phyloP scores from a whole-genome alignment of 2,888 invertebrate genomes.

The Caenorhabditis zanzibari region DNA sequence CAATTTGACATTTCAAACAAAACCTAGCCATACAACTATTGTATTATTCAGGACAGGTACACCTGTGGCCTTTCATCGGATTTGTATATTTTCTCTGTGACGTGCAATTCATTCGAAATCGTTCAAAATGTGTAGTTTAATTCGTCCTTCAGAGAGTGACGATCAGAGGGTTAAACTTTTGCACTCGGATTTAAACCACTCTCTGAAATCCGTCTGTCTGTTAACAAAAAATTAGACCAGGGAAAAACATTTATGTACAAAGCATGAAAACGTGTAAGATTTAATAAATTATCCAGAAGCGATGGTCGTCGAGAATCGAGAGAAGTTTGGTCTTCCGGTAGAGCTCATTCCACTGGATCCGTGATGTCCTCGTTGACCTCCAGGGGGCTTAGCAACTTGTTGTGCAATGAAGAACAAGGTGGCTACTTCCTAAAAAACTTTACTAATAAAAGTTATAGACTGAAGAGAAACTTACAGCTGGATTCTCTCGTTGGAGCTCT shows the following conservation, averaged over 20 bases:
- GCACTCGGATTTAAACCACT: neutral
- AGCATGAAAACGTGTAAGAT: slow-evolving; percentile 4
- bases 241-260: slow-evolving; percentile 47
- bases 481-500: slow-evolving; percentile 34
- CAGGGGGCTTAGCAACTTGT: slow-evolving; percentile 7
- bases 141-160: neutral
- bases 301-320: slow-evolving; percentile 27
- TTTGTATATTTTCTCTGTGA: neutral
- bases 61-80: neutral
- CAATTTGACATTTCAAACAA: neutral
- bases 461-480: slow-evolving; percentile 24
- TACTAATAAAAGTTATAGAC: neutral
- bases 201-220: too few relatives aligned
- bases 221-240: neutral
- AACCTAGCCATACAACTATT: slow-evolving; percentile 15
- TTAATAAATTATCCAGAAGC: slow-evolving; percentile 33
- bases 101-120: neutral
- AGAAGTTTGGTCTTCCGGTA: slow-evolving; percentile 29
- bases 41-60: neutral
- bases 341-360: slow-evolving; percentile 15
- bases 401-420: too few relatives aligned
- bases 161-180: neutral
- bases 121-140: slow-evolving; percentile 18
- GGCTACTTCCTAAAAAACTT: slow-evolving; percentile 12
- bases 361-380: slow-evolving; percentile 12